Conservation (phyloP, 2,797 vertebrate genomes). For the Phalanger gymnotis region DNA sequence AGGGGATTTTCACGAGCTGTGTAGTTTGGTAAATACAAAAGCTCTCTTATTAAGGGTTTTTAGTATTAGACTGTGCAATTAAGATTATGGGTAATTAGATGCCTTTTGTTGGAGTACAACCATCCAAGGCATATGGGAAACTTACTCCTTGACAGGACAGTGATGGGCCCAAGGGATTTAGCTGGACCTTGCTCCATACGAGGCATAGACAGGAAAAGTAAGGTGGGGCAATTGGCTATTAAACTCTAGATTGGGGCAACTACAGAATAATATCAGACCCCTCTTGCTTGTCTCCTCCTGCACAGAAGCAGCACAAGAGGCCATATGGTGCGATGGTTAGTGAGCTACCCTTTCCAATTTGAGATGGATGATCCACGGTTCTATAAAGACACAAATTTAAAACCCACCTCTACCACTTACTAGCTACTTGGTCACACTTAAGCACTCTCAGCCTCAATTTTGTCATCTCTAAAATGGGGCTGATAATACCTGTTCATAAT, state of each 20-base stretch:
- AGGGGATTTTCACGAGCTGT: slow-evolving; percentile 89
- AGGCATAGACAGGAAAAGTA: not conserved
- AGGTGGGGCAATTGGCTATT: not conserved
- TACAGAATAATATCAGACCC: not conserved
- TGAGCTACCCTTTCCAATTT: not conserved
- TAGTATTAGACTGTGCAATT: slow-evolving; percentile 86
- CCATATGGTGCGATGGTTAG: not conserved
- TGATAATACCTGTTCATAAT: not conserved
- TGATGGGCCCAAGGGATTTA: slow-evolving; percentile 24
- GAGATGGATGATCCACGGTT: not conserved
- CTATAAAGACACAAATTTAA: not conserved
- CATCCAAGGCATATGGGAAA: slow-evolving; percentile 79
- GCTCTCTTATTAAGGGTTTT: slow-evolving; percentile 87
- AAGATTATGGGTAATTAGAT: slow-evolving; percentile 86
- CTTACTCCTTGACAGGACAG: slow-evolving; percentile 77
- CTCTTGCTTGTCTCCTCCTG: not conserved
- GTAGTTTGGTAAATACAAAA: slow-evolving; percentile 89
- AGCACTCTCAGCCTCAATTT: not conserved
- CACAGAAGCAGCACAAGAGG: not conserved
- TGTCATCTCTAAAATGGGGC: not conserved
- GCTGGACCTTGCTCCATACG: not conserved
- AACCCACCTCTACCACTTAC: not conserved
- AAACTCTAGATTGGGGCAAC: not conserved
- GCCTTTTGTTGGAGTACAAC: slow-evolving; percentile 83
- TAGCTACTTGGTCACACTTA: not conserved